A percentile compares a stretch with the other conserved stretches of the same genome.
These are phyloP conservation scores for Pongo abelii DNA, from an alignment of 2,113 vertebrate genomes.

Conservation along the genomic window DNA sequence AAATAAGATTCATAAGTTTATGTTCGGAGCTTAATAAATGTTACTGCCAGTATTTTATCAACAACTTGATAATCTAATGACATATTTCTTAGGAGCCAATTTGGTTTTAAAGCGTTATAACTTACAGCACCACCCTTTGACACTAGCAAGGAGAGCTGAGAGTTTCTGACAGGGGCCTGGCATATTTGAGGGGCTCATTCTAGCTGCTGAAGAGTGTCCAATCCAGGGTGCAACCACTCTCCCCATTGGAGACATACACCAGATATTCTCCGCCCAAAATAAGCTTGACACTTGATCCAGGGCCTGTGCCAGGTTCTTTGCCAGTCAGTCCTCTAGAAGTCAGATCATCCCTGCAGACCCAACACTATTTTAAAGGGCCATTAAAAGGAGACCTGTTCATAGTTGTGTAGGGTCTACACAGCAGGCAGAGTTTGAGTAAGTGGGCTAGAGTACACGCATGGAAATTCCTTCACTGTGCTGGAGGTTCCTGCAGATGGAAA, in stretches of 20 bases:
- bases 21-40: background rate
- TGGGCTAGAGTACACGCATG: no score
- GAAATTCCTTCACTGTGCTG: background rate
- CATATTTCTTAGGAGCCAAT: background rate
- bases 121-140: background rate
- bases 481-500: background rate
- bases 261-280: background rate
- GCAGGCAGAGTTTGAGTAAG: background rate
- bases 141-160: background rate
- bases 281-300: background rate
- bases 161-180: background rate
- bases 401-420: background rate
- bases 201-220: background rate
- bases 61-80: background rate
- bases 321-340: accelerated
- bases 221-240: background rate
- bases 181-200: background rate
- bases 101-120: background rate
- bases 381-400: background rate
- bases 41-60: background rate
- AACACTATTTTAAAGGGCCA: background rate
- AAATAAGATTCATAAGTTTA: background rate
- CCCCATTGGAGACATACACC: background rate
- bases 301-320: background rate
- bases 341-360: accelerated